Base-by-base conservation (phyloP, 1,140 invertebrate species). In the Bombyx mandarina region DNA sequence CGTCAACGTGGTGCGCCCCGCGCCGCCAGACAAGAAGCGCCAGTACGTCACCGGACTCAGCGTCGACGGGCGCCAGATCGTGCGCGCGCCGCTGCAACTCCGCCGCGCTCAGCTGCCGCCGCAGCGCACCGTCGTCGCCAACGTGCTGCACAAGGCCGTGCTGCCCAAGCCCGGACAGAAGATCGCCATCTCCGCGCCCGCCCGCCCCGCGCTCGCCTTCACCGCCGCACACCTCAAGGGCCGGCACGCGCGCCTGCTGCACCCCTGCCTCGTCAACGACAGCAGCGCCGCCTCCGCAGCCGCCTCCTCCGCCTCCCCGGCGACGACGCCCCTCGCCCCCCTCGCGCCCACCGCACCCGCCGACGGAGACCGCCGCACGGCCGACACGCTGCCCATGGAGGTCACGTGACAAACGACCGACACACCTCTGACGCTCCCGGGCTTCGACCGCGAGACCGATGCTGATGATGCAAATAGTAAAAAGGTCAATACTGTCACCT, bases 341-440 rank as follows among this genome's bases (percentile, higher is more conserved):
- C 72, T 69, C 26, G 71, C 68, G 8, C 52, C 57, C 18, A 58
- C 66, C 9, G 67, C 72, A 53, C 75, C 72, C 66, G 73, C 73
- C 52, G 65, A 56, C 45, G 65, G 74, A 18, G 71, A 74, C 0
- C 66, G 82, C 10, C 78, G 73, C 1, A 49, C 67, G 47, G 56
- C 71, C 43, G 78, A 82, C 63, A 74, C 68, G 35, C 68, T 81
- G 52, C 78, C 78, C 48, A 83, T 85, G 82, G 78, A 82, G 72
- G 82, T 85, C 71, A 85, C 82, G 77, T 85, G 82, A 85, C 82
- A 69, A 60, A 59, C 67, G 61, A 46, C 60, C 56, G 12, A 45
- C 50, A 8, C 49, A 46, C 52, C 51, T 45, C 54, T 43, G 46
- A 43, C 22, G 26, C 26, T 35, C 26, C 26, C 26, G 26, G 26